These are phyloP conservation scores for Rhinoderma darwinii DNA, from an alignment of 2,113 vertebrate genomes.

Conservation along the genomic window DNA sequence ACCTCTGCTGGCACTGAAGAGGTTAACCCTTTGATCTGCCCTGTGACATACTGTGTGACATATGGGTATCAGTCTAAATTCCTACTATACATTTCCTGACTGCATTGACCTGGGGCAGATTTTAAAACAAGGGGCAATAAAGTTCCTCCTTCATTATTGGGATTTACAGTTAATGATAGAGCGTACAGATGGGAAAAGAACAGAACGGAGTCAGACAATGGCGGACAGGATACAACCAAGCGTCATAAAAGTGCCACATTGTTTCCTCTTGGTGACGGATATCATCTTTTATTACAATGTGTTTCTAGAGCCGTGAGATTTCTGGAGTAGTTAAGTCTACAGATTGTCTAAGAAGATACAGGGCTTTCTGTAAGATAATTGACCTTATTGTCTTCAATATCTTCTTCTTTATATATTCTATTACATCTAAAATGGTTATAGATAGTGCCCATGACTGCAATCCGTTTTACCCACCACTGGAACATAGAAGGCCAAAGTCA, in stretches of 20 bases:
- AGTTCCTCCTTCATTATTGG: slow-evolving; percentile 51
- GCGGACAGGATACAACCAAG: slow-evolving; percentile 54
- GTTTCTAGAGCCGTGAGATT: slow-evolving; percentile 9
- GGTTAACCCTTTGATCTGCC: slow-evolving; percentile 57
- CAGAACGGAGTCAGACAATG: slow-evolving; percentile 46
- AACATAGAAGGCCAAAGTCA: neutral
- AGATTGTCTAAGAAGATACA: neutral
- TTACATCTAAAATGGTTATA: neutral
- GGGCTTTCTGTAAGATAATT: neutral
- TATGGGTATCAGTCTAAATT: slow-evolving; percentile 52
- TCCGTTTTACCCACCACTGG: neutral
- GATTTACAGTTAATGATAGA: slow-evolving; percentile 57
- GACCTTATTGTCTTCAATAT: neutral
- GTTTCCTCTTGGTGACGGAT: slow-evolving; percentile 51
- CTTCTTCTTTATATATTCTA: neutral
- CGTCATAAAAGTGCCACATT: slow-evolving; percentile 57
- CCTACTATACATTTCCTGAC: slow-evolving; percentile 57
- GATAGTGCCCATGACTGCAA: neutral
- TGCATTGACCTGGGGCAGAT: slow-evolving; percentile 56
- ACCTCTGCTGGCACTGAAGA: neutral
- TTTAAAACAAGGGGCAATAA: slow-evolving; percentile 58
- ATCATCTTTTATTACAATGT: slow-evolving; percentile 35
- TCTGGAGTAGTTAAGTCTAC: neutral
- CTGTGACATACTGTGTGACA: slow-evolving; percentile 51
- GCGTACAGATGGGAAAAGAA: slow-evolving; percentile 54